phyloP scores from a whole-genome alignment of 2,113 vertebrate species.

The Podarcis raffonei region DNA sequence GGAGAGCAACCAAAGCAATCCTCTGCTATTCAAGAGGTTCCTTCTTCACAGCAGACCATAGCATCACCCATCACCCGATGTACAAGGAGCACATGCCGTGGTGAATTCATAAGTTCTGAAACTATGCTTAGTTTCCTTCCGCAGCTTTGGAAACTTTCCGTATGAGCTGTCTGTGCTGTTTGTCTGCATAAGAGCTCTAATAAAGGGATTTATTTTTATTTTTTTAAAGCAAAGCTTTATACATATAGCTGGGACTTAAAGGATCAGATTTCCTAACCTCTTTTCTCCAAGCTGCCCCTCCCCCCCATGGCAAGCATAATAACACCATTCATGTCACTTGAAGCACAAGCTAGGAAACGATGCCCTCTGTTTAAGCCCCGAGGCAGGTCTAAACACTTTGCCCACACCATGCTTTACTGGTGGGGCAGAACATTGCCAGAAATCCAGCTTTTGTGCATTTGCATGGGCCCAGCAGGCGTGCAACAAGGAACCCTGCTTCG shows the following conservation, averaged over 20 bases:
- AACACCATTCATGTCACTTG: conserved; percentile 13
- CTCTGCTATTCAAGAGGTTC: not conserved
- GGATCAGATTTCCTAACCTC: conserved; percentile 37
- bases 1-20: not conserved
- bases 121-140: not conserved
- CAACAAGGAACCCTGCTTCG: not conserved
- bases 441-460: conserved; percentile 19
- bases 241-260: conserved; percentile 9
- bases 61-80: not conserved
- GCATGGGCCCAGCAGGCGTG: not conserved
- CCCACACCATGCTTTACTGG: not conserved
- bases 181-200: not conserved
- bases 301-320: conserved; percentile 5
- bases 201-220: not conserved
- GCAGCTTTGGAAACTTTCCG: conserved; percentile 19
- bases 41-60: not conserved
- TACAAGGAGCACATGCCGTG: not conserved
- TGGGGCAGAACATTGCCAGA: not conserved
- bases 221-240: not conserved
- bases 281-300: conserved; percentile 5
- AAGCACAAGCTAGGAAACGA: not conserved
- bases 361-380: conserved; percentile 5
- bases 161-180: not conserved
- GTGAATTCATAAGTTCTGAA: conserved; percentile 40
- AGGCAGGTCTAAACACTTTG: not conserved